These are phyloP conservation scores for Nephila pilipes DNA, from an alignment of 1,140 invertebrate species.

Conservation along the genomic window DNA sequence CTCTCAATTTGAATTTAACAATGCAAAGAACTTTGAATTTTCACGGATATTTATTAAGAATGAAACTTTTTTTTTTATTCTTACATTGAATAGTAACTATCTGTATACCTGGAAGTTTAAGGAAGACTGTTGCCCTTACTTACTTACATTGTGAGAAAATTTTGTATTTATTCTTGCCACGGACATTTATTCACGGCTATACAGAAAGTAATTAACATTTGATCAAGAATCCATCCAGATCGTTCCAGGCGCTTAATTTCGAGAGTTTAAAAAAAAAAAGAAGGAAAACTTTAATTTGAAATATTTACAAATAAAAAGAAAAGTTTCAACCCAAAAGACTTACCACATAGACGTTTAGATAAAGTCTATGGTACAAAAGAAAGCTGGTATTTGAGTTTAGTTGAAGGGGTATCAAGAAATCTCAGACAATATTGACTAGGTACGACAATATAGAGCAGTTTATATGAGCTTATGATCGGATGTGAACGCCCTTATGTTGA, in stretches of 20 bases:
- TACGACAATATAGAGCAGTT: not conserved
- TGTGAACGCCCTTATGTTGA: not conserved
- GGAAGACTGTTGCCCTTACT: not conserved
- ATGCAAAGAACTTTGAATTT: too few relatives aligned
- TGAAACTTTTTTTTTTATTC: not conserved
- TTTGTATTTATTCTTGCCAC: not conserved
- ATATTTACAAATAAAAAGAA: not conserved
- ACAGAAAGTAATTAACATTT: conserved; percentile 46
- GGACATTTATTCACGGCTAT: not conserved
- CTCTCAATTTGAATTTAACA: too few relatives aligned
- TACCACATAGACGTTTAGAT: conserved; percentile 6
- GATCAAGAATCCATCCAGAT: not conserved
- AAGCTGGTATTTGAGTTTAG: not conserved
- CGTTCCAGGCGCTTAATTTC: not conserved
- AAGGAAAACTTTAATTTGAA: conserved; percentile 35
- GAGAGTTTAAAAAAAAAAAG: not conserved
- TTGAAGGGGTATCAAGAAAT: not conserved
- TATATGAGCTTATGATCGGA: not conserved
- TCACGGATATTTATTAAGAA: not conserved
- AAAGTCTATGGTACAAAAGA: not conserved
- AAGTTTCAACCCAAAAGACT: not conserved
- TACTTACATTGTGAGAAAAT: not conserved
- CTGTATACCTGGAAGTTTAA: not conserved
- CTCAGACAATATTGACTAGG: not conserved
- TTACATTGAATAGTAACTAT: not conserved